Conservation (phyloP, 2,113 vertebrate species). For the Perca fluviatilis region DNA sequence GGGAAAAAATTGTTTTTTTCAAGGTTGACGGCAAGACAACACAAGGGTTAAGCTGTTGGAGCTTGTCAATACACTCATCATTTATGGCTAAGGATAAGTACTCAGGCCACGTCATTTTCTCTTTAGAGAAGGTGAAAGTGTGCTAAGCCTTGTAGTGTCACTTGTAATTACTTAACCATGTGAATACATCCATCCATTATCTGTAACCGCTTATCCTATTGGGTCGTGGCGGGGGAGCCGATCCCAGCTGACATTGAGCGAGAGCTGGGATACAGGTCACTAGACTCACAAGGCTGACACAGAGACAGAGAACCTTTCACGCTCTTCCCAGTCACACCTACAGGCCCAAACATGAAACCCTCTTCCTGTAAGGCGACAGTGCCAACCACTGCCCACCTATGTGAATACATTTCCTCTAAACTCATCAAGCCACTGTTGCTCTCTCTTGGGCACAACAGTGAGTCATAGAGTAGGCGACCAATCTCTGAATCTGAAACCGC, state of each 20-base stretch:
- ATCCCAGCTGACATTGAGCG: too few species aligned
- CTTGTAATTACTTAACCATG: constrained; percentile 38
- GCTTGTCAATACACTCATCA: background rate
- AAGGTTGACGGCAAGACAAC: too few species aligned
- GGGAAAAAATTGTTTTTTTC: too few species aligned
- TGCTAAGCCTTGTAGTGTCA: constrained; percentile 26
- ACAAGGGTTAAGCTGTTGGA: background rate
- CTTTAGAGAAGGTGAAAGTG: constrained; percentile 21
- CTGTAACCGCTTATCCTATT: too few species aligned
- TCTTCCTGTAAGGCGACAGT: too few species aligned
- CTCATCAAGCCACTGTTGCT: background rate
- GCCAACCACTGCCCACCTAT: background rate
- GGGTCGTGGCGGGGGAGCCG: too few species aligned
- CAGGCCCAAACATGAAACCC: too few species aligned
- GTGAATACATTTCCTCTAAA: constrained; percentile 29
- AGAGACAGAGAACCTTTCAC: too few species aligned
- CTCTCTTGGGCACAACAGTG: background rate
- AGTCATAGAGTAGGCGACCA: background rate
- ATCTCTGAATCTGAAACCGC: background rate
- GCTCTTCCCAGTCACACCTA: too few species aligned
- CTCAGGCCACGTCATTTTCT: background rate
- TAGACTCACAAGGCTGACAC: too few species aligned
- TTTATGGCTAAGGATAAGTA: constrained; percentile 1
- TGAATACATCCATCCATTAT: constrained; percentile 10
- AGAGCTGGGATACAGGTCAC: too few species aligned